Evolutionary conservation across 2,797 vertebrate species (phyloP), one percentile per base, ranked within the genome.

Genomic region (Hyperoplus immaculatus): DNA sequence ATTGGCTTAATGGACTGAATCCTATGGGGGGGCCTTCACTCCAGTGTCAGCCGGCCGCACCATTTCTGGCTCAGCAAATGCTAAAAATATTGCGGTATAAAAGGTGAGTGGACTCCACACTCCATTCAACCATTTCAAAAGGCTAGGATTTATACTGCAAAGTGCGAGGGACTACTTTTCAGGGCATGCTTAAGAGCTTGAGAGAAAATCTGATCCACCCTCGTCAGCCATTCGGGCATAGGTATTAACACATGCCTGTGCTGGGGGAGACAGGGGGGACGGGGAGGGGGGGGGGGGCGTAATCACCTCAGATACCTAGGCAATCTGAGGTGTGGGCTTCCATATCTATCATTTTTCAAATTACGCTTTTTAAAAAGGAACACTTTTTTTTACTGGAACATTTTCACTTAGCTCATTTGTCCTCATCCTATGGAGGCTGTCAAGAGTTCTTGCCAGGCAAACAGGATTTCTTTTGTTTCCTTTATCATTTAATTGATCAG

Each of bases 401-500:
- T 86, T 86, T 92, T 88, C 82, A 77, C 80, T 82, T 83, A 85
- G 86, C 63, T 85, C 68, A 80, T 88, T 89, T 80, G 76, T 85
- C 83, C 78, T 84, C 77, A 68, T 86, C 68, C 75, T 89, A 85
- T 75, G 73, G 83, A 86, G 74, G 54, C 75, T 79, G 82, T 86
- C 86, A 45, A 29, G 62, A 87, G 84, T 88, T 90, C 93, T 89
- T 90, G 83, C 87, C 72, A 87, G 84, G 86, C 83, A 90, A 92
- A 93, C 88, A 84, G 64, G 65, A 69, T 89, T 80, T 58, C 80
- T 83, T 86, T 87, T 91, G 87, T 91, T 82, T 86, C 79, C 61
- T 90, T 29, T 93, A 93, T 93, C 93, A 90, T 91, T 93, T 94
- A 94, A 93, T 93, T 94, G 93, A 94, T 94, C 92, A 83, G 87